Base-by-base conservation (phyloP, 2,888 invertebrate genomes). In the Xylota segnis region DNA sequence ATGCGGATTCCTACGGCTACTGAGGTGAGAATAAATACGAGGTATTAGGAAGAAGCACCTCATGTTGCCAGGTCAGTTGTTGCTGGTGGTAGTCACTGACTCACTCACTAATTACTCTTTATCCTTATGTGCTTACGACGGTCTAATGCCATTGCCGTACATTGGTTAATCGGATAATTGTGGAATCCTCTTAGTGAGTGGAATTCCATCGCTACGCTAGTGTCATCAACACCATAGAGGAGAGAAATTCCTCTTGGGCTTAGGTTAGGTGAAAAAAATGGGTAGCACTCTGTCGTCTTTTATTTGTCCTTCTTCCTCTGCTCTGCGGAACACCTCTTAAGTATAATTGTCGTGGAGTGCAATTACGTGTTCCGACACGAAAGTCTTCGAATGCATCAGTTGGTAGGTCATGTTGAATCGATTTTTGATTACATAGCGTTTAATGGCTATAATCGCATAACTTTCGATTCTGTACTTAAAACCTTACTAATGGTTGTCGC, bases 101-200 rank as follows among this genome's bases (percentile, higher is more conserved):
- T 82, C 78, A 61, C 71, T 87, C 88, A 88, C 89, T 90, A 91
- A 90, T 89, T 90, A 89, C 89, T 75, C 86, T 88, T 89, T 83
- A 90, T 89, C 89, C 89, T 87, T 86, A 87, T 89, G 89, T 89
- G 77, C 86, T 87, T 83, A 88, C 75, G 71, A 76, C 61, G 79
- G 66, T 63, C 78, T 59, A 72, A 72, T 66, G 43, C 84, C 74
- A 71, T 83, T 71, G 50, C 83, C 83, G 82, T 83, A 83, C 87
- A 84, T 79, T 47, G 83, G 88, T 88, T 89, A 88, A 90, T 89
- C 89, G 90, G 90, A 90, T 90, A 91, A 91, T 90, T 91, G 90
- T 89, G 84, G 89, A 90, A 90, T 90, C 91, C 90, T 90, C 90
- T 90, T 90, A 90, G 84, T n/a, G 59, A 72, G 88, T 89, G 89